Evolutionary conservation across 2,888 invertebrate species (phyloP), one percentile per base, ranked within the genome.

Genomic region (Leucophenga maculata): DNA sequence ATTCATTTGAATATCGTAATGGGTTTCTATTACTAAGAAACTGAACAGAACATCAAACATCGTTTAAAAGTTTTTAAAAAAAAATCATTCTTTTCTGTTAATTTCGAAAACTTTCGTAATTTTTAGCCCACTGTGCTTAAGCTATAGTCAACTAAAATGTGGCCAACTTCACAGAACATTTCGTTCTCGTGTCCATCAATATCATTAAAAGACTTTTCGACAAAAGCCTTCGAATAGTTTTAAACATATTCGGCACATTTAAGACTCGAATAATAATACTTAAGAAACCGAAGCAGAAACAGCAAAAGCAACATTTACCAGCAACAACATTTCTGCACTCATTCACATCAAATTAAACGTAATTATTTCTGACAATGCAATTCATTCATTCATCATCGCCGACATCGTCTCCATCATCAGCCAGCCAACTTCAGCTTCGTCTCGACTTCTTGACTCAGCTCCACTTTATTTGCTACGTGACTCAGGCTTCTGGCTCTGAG

Each of bases 341-440:
- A 75, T 82, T 80, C 71, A 74, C 73, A 69, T 75, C 79, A 77
- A 82, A 82, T 84, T 82, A 84, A 78, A 81, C 76, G 74, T 74
- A 82, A 82, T 82, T 84, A 82, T 78, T 74, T 70, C 62, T 57
- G 71, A 74, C 70, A 74, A 74, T 74, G 70, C 77, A 74, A 72
- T 68, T 64, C 62, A 64, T 48, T 65, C 74, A 74, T 78, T 72
- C 71, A 77, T 74, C 77, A 75, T 62, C 52, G 32, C 39, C 55
- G 55, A 52, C 66, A 26, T 54, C 70, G 69, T 73, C 65, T 66
- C 68, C 76, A 71, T 79, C 70, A 69, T 68, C 68, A 57, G 26
- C 18, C 44, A 32, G 50, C 6, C 62, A 39, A 16, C 62, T 6
- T 8, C n/a, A n/a, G n/a, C n/a, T n/a, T n/a, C n/a, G n/a, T n/a